Evolutionary conservation across 1,140 invertebrate genomes (phyloP).

Genomic region (Arion vulgaris): DNA sequence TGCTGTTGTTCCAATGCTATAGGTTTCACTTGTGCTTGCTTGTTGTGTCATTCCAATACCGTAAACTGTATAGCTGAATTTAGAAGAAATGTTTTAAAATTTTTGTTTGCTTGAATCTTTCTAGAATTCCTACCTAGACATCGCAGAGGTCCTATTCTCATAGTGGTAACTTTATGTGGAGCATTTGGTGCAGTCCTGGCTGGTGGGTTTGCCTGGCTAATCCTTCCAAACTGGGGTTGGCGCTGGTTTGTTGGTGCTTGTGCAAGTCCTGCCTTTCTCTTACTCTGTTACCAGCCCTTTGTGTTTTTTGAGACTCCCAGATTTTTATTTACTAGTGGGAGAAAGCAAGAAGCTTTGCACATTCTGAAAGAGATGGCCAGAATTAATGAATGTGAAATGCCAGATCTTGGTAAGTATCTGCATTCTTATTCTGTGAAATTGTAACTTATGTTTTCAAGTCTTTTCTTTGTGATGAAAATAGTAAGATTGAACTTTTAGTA

Average conservation of each 20-base stretch:
- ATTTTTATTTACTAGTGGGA: conserved; percentile 58
- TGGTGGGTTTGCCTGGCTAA: conserved; percentile 59
- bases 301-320: conserved; percentile 60
- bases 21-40: too few species aligned
- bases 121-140: conserved; percentile 64
- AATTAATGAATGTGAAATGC: conserved; percentile 49
- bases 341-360: conserved; percentile 44
- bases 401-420: conserved; percentile 26
- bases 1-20: too few species aligned
- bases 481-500: too few species aligned
- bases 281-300: conserved; percentile 50
- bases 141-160: conserved; percentile 60
- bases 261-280: conserved; percentile 53
- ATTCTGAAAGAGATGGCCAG: conserved; percentile 57
- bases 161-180: conserved; percentile 65
- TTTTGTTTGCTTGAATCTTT: neutral
- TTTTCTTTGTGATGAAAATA: too few species aligned
- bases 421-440: neutral
- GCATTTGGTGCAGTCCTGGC: conserved; percentile 61
- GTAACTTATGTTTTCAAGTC: too few species aligned
- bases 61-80: too few species aligned
- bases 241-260: conserved; percentile 62
- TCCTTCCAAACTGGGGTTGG: conserved; percentile 59
- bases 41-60: too few species aligned
- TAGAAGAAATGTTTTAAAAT: neutral